Percentiles rank a stretch among this genome's conserved stretches.
Conservation (phyloP, 1,140 invertebrate species). For the Drosophila elegans region DNA sequence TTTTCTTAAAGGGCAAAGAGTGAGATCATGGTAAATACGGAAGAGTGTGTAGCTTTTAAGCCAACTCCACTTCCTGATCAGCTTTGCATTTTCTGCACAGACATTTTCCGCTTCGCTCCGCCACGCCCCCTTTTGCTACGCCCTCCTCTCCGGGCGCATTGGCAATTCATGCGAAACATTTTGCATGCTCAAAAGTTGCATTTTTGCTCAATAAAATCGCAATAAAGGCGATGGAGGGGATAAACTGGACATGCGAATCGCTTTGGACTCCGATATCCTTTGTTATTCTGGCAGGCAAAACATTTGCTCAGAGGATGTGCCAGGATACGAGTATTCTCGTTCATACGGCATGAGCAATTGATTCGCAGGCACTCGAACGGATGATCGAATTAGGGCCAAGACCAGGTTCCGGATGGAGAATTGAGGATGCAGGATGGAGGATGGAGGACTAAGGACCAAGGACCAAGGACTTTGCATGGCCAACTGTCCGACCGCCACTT, state of each 20-base stretch:
- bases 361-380: slow-evolving; percentile 52
- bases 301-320: slow-evolving; percentile 64
- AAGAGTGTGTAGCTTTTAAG: neutral
- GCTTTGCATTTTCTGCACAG: slow-evolving; percentile 10
- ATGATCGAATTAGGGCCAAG: slow-evolving; percentile 70
- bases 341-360: slow-evolving; percentile 75
- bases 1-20: neutral
- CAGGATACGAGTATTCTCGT: slow-evolving; percentile 46
- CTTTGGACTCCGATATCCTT: slow-evolving; percentile 38
- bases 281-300: slow-evolving; percentile 56
- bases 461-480: slow-evolving; percentile 36
- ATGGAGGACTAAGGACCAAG: neutral
- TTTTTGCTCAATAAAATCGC: slow-evolving; percentile 80
- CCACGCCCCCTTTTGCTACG: neutral
- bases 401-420: neutral
- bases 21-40: neutral
- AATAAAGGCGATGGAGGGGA: slow-evolving; percentile 65
- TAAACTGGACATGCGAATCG: slow-evolving; percentile 54
- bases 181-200: slow-evolving; percentile 72
- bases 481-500: slow-evolving; percentile 39
- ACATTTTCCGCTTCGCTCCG: neutral
- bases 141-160: slow-evolving; percentile 20
- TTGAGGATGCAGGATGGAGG: neutral
- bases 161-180: slow-evolving; percentile 68
- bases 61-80: slow-evolving; percentile 7